phyloP scores from a whole-genome alignment of 2,888 invertebrate species.

The Zaprionus lineosus region DNA sequence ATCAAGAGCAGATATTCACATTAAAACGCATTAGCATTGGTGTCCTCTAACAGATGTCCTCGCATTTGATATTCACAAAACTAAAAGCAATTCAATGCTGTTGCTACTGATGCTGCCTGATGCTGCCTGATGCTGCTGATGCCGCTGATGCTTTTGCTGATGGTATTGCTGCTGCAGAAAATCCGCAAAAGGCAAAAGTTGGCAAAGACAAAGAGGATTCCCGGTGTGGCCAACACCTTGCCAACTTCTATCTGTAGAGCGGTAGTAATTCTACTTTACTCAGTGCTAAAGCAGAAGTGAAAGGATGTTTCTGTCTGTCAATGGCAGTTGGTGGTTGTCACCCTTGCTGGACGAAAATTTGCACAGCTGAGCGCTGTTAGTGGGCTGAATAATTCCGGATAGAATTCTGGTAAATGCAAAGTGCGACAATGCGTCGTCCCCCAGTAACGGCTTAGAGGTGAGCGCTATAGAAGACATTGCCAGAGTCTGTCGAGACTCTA shows the following conservation, averaged over 20 bases:
- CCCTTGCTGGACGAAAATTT: slow-evolving; percentile 63
- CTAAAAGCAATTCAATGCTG: slow-evolving; percentile 71
- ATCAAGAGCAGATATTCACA: slow-evolving; percentile 23
- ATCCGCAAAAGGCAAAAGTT: slow-evolving; percentile 35
- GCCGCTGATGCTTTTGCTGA: slow-evolving; percentile 11
- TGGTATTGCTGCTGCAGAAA: slow-evolving; percentile 30
- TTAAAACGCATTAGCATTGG: slow-evolving; percentile 71
- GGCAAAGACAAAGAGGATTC: slow-evolving; percentile 54
- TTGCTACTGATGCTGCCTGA: not conserved
- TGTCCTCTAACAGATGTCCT: slow-evolving; percentile 82
- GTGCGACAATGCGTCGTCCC: slow-evolving; percentile 29
- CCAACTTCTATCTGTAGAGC: slow-evolving; percentile 17
- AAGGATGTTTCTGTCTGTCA: slow-evolving; percentile 47
- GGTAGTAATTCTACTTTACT: not conserved
- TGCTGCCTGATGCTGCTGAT: slow-evolving; percentile 5
- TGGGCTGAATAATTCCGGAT: slow-evolving; percentile 64
- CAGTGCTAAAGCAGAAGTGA: slow-evolving; percentile 14
- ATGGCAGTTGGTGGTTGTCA: slow-evolving; percentile 67
- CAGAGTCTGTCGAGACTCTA: slow-evolving; percentile 57
- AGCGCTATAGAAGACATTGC: slow-evolving; percentile 17
- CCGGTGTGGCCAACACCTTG: slow-evolving; percentile 59
- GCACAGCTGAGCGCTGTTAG: slow-evolving; percentile 68
- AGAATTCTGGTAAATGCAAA: slow-evolving; percentile 37
- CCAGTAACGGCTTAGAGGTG: slow-evolving; percentile 45
- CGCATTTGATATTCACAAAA: slow-evolving; percentile 82